A percentile compares a stretch with the other conserved stretches of the same genome.
Evolutionary conservation across 2,888 invertebrate species (phyloP).

Genomic region (Mallateleia sp.): DNA sequence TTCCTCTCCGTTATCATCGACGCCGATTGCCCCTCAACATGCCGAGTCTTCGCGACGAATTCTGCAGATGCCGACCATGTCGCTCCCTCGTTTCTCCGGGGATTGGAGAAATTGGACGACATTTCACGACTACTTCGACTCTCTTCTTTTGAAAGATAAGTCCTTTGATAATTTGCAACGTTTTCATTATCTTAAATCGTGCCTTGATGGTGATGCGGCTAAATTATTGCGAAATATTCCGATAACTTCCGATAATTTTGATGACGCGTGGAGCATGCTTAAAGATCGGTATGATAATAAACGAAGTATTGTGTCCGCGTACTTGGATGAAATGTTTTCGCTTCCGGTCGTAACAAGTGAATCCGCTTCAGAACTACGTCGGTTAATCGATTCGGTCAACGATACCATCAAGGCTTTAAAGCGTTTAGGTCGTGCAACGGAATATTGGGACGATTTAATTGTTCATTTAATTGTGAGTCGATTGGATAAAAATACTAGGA

Average conservation of each 20-base stretch:
- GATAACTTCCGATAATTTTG: neutral
- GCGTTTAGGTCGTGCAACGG: neutral
- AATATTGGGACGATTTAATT: slow-evolving; percentile 7
- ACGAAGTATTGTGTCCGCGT: neutral
- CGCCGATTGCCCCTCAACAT: too few relatives aligned
- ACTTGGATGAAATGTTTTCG: neutral
- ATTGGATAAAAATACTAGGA: slow-evolving; percentile 1
- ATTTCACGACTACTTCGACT: neutral
- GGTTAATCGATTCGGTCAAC: neutral
- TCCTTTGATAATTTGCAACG: slow-evolving; percentile 10
- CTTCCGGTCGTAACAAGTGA: neutral
- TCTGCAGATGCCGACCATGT: neutral
- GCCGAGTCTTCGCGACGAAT: too few relatives aligned
- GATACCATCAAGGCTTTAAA: neutral
- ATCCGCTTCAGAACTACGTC: neutral
- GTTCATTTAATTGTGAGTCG: neutral
- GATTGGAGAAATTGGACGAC: neutral
- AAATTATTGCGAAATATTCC: neutral
- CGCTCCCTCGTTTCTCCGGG: neutral
- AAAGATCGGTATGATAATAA: neutral
- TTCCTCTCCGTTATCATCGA: too few relatives aligned
- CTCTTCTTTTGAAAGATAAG: neutral
- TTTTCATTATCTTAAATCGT: slow-evolving; percentile 17
- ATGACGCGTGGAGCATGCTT: neutral
- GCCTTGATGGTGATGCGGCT: neutral